A percentile compares a stretch with the other conserved stretches of the same genome.
These are phyloP conservation scores for Nomada ferruginata DNA, from an alignment of 2,888 invertebrate genomes.

Conservation along the genomic window DNA sequence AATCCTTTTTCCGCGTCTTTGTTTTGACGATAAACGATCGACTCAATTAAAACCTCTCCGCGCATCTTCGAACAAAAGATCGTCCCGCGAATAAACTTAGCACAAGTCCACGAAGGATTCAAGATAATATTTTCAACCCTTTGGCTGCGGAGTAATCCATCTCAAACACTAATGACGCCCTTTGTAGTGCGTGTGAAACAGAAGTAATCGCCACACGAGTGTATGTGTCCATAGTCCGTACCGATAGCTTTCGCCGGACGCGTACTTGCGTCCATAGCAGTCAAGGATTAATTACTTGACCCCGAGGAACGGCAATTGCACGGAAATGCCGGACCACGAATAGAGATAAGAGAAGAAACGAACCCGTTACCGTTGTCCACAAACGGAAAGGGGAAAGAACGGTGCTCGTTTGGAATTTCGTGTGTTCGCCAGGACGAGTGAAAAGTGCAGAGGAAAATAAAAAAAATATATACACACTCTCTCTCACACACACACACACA, in stretches of 20 bases:
- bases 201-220: too few relatives aligned
- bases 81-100: background rate
- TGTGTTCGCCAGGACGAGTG: constrained; percentile 31
- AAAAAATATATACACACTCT: constrained; percentile 3
- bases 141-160: too few relatives aligned
- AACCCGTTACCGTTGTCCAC: background rate
- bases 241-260: too few relatives aligned
- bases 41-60: constrained; percentile 10
- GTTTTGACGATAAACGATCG: constrained; percentile 19
- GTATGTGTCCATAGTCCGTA: too few relatives aligned
- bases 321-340: too few relatives aligned
- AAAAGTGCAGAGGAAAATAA: constrained; percentile 35
- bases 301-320: background rate
- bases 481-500: constrained; percentile 5
- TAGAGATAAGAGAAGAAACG: background rate
- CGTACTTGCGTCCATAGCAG: too few relatives aligned
- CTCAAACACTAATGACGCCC: too few relatives aligned
- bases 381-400: background rate
- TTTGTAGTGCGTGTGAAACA: too few relatives aligned
- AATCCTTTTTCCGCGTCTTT: background rate
- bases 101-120: too few relatives aligned
- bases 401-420: constrained; percentile 38
- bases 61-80: background rate
- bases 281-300: constrained; percentile 10
- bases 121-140: background rate